Percentiles rank a stretch among this genome's conserved stretches.
These are phyloP conservation scores for Poeciliopsis gracilis DNA, from an alignment of 2,797 vertebrate species.

Conservation along the genomic window DNA sequence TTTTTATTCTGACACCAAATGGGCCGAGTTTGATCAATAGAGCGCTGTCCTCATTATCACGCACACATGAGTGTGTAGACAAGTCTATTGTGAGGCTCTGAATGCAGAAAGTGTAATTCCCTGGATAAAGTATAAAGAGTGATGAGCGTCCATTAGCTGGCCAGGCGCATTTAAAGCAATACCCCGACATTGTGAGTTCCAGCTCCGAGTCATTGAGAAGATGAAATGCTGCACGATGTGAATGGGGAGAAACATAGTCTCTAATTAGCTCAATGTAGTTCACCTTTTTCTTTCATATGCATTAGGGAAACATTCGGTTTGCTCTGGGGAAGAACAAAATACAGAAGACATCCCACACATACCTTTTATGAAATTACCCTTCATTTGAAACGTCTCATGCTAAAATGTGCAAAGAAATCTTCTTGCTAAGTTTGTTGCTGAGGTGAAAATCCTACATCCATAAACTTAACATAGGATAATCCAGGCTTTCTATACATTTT, in stretches of 20 bases:
- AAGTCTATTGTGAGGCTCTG: slow-evolving; percentile 70
- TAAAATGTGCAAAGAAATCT: slow-evolving; percentile 8
- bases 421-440: not conserved
- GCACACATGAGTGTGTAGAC: slow-evolving; percentile 54
- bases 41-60: slow-evolving; percentile 71
- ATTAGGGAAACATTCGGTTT: slow-evolving; percentile 39
- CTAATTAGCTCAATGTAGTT: slow-evolving; percentile 55
- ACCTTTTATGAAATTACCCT: not conserved
- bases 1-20: slow-evolving; percentile 75
- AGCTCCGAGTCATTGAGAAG: slow-evolving; percentile 62
- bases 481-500: not conserved
- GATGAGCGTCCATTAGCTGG: slow-evolving; percentile 78
- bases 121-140: slow-evolving; percentile 70
- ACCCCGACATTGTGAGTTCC: slow-evolving; percentile 67
- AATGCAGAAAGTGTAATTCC: slow-evolving; percentile 74
- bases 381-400: not conserved
- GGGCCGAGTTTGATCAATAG: slow-evolving; percentile 78
- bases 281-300: slow-evolving; percentile 40
- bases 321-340: slow-evolving; percentile 20
- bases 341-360: slow-evolving; percentile 25
- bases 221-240: slow-evolving; percentile 55
- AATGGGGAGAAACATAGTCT: slow-evolving; percentile 44
- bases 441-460: not conserved
- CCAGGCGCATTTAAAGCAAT: slow-evolving; percentile 70
- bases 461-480: not conserved